A percentile compares a stretch with the other conserved stretches of the same genome.
Evolutionary conservation across 1,140 invertebrate genomes (phyloP).

Genomic region (Macrotrachela quadricornifera): DNA sequence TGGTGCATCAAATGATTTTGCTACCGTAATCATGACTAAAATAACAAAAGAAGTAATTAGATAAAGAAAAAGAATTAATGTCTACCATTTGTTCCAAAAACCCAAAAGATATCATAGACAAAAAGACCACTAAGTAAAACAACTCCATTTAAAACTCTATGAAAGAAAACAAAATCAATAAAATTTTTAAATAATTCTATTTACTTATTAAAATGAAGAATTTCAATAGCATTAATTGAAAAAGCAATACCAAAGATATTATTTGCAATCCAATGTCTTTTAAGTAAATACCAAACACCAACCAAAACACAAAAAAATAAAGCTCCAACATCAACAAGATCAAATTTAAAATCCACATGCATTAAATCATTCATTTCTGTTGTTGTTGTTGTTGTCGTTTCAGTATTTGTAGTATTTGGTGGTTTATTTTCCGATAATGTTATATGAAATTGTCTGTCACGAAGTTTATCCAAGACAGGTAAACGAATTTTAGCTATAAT

Average conservation of each 20-base stretch:
- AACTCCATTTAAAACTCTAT: conserved; percentile 58
- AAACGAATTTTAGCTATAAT: no score
- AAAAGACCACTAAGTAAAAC: conserved; percentile 85
- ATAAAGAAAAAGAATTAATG: conserved; percentile 11
- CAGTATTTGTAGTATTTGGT: no score
- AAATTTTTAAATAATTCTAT: no score
- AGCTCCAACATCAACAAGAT: no score
- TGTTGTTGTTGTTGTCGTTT: no score
- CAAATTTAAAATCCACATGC: no score
- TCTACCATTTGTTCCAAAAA: conserved; percentile 57
- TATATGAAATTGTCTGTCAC: no score
- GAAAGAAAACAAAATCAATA: no score
- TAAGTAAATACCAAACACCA: conserved; percentile 67
- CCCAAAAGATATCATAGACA: conserved; percentile 98
- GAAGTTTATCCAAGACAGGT: no score
- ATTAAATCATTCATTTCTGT: no score
- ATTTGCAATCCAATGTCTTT: conserved; percentile 91
- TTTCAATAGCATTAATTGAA: conserved; percentile 87
- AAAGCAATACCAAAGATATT: conserved; percentile 94
- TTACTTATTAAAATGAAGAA: conserved; percentile 60
- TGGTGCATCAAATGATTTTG: conserved; percentile 95
- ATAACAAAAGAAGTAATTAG: conserved; percentile 51
- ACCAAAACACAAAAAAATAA: conserved; percentile 29
- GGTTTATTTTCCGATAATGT: no score
- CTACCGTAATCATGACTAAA: conserved; percentile 98